These are phyloP conservation scores for Tupaia tana DNA, from an alignment of 2,113 vertebrate species.

Conservation along the genomic window DNA sequence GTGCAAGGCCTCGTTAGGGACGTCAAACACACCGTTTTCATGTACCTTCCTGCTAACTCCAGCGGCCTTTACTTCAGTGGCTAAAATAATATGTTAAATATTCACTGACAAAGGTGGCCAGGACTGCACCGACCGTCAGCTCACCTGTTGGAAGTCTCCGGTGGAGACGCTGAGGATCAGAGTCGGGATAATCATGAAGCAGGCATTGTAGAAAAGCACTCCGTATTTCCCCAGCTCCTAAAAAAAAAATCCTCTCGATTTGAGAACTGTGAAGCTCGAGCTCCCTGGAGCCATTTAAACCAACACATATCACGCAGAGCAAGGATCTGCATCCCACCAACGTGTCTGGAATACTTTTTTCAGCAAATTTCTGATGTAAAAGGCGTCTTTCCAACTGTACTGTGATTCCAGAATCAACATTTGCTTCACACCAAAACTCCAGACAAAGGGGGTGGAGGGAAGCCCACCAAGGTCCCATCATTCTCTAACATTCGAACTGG, in stretches of 20 bases:
- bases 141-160: constrained; percentile 93
- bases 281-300: background rate
- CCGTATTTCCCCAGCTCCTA: too few species aligned
- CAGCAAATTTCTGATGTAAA: background rate
- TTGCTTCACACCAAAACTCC: background rate
- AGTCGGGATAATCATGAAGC: constrained; percentile 93
- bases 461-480: background rate
- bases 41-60: background rate
- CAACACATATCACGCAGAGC: background rate
- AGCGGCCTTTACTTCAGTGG: background rate
- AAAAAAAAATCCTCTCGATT: background rate
- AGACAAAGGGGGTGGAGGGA: background rate
- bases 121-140: background rate
- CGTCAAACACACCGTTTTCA: background rate
- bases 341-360: background rate
- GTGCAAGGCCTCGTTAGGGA: background rate
- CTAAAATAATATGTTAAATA: background rate
- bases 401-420: background rate
- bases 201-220: constrained; percentile 96
- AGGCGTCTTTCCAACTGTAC: background rate
- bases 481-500: background rate
- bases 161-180: constrained; percentile 89
- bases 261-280: background rate
- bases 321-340: background rate
- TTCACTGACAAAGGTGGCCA: background rate